Evolutionary conservation across 2,888 invertebrate species (phyloP).

Genomic region (Scotopteryx bipunctaria): DNA sequence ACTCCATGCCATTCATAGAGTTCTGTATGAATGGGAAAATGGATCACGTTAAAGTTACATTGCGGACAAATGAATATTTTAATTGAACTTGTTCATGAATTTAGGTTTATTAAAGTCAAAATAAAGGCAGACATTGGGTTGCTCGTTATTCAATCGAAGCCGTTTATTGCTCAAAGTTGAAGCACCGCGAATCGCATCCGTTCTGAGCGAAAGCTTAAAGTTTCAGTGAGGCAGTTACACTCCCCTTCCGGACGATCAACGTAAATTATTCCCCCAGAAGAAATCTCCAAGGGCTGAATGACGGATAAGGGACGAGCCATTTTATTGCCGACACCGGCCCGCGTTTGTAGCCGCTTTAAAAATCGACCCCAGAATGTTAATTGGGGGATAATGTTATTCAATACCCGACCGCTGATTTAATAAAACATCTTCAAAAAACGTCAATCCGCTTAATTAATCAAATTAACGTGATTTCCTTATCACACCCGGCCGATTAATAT

Average conservation of each 20-base stretch:
- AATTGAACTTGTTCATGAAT: background rate
- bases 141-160: conserved; percentile 64
- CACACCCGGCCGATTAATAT: conserved; percentile 42
- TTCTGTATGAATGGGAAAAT: too few species aligned
- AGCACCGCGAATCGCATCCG: conserved; percentile 74
- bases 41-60: too few species aligned
- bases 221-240: conserved; percentile 81
- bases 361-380: conserved; percentile 77
- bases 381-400: conserved; percentile 79
- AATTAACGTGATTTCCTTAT: conserved; percentile 22
- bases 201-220: conserved; percentile 81
- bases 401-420: conserved; percentile 68
- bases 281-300: conserved; percentile 81
- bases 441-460: conserved; percentile 28
- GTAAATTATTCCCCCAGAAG: conserved; percentile 82
- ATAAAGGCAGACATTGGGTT: conserved; percentile 52
- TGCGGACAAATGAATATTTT: too few species aligned
- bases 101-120: conserved; percentile 19
- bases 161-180: conserved; percentile 77
- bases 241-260: conserved; percentile 80
- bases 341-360: conserved; percentile 71
- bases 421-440: conserved; percentile 50
- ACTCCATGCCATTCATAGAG: background rate
- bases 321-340: conserved; percentile 78
- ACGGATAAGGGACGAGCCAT: conserved; percentile 80